These are phyloP conservation scores for Cyprinodon diabolis DNA, from an alignment of 2,797 vertebrate genomes.

Conservation along the genomic window DNA sequence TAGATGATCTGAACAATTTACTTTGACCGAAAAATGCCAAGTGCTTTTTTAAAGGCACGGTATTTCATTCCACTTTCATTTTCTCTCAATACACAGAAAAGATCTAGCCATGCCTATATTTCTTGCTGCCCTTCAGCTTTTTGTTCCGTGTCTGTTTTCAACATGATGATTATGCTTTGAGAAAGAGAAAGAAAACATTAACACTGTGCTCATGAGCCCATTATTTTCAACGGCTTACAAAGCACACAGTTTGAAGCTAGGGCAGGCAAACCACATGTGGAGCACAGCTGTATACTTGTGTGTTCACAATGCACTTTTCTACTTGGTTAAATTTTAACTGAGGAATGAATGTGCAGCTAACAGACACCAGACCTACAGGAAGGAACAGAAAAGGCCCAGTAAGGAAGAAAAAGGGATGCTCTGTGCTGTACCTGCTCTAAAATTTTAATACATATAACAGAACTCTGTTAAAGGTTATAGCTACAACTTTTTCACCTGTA, in stretches of 20 bases:
- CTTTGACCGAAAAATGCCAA: not conserved
- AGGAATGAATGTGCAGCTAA: not conserved
- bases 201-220: not conserved
- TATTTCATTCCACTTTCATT: no score
- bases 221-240: not conserved
- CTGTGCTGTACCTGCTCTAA: not conserved
- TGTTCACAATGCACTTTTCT: slow-evolving; percentile 3
- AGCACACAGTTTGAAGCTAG: not conserved
- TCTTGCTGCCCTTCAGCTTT: not conserved
- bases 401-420: not conserved
- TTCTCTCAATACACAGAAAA: not conserved
- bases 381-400: not conserved
- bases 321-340: not conserved
- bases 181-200: not conserved
- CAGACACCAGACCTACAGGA: not conserved
- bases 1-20: not conserved
- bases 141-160: not conserved
- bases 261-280: not conserved
- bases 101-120: not conserved
- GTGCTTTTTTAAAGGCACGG: not conserved
- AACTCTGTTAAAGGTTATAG: not conserved
- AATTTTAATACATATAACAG: not conserved
- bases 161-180: not conserved
- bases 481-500: no score
- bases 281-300: not conserved